phyloP scores from a whole-genome alignment of 2,113 vertebrate genomes.

The Mohoua ochrocephala region DNA sequence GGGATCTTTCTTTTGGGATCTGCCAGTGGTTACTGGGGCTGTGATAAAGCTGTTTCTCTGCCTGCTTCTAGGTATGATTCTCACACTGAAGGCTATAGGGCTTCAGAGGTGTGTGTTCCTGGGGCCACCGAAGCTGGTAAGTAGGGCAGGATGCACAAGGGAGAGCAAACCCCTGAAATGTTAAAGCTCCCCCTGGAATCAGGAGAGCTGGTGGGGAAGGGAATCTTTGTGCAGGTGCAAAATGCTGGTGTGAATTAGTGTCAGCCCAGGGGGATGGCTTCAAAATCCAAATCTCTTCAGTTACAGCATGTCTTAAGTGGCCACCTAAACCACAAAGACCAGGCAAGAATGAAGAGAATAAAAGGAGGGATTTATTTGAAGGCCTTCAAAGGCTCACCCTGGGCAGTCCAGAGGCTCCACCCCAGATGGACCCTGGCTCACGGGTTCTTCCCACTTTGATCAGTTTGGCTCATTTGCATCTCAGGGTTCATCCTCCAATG shows the following conservation, averaged over 20 bases:
- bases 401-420: too few relatives aligned
- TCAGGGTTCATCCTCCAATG: too few relatives aligned
- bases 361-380: too few relatives aligned
- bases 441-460: too few relatives aligned
- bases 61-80: constrained; percentile 83
- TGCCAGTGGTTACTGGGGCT: rapidly evolving
- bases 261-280: neutral
- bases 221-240: neutral
- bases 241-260: neutral
- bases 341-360: too few relatives aligned
- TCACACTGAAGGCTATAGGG: constrained; percentile 85
- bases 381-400: too few relatives aligned
- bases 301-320: too few relatives aligned
- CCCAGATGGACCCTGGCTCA: too few relatives aligned
- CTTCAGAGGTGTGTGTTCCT: constrained; percentile 86
- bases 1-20: neutral
- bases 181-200: neutral
- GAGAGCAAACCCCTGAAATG: neutral
- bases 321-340: too few relatives aligned
- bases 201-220: too few relatives aligned
- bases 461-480: too few relatives aligned
- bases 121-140: constrained; percentile 92
- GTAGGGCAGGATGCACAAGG: neutral
- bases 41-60: neutral
- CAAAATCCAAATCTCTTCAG: neutral